Base-by-base conservation (phyloP, 2,113 vertebrate species). In the Chloropsis hardwickii region DNA sequence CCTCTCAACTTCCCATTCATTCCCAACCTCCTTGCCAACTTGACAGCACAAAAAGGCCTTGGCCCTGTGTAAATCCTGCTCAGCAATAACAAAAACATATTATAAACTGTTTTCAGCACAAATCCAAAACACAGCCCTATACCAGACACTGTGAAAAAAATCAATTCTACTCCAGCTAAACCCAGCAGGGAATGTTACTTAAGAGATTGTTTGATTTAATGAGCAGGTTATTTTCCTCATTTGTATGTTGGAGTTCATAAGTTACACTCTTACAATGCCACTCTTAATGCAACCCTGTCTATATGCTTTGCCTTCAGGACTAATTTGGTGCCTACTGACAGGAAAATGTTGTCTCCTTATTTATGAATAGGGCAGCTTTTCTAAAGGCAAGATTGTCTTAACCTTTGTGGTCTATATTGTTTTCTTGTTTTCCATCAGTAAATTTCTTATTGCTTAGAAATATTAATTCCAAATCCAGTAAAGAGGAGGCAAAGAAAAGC, bases 1-100 rank as follows among this genome's bases (percentile, higher is more conserved):
- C 39, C 53, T 67, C 28, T 67, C 16, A 60, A 14, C 7, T 53
- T 39, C 33, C 23, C 33, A 14, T 20, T 58, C 39, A n/a, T 28
- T 66, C 33, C n/a, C 69, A 40, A 7, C 8, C 19, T 42, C 28
- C 28, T 39, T 51, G 37, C 4, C 67, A 58, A 14, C 0, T 0
- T 35, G 33, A 47, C 11, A 17, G 9, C 31, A 6, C 5, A 14
- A 47, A 60, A 60, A 60, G 45, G 29, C 39, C 23, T 88, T 29
- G n/a, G 19, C 6, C 13, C 7, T 25, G 4, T 51, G 12, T 28
- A 66, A 37, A 37, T 23, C 4, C 15, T 39, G 39, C 33, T 74
- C 24, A 40, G 11, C 20, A 67, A 18, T 18, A 58, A 39, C 7
- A 29, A 45, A 66, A 67, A 5, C 3, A 29, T 25, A 31, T 22